Conservation (phyloP, 2,113 vertebrate species). For the Neolamprologus caudopunctatus region DNA sequence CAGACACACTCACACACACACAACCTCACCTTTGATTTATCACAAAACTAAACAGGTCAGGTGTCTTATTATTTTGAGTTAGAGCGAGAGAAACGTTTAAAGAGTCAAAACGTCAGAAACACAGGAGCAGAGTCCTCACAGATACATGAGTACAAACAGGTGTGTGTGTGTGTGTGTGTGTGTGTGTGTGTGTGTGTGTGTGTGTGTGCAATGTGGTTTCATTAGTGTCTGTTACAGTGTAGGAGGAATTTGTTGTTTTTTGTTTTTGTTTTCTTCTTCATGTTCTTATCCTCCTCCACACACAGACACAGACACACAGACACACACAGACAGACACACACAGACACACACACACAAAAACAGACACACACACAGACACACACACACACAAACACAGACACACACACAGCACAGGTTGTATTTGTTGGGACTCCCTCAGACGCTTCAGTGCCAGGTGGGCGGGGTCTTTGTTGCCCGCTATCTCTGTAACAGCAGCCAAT, state of each 20-base stretch:
- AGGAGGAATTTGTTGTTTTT: too few species aligned
- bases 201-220: too few species aligned
- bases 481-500: not conserved
- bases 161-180: not conserved
- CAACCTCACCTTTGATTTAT: fast-evolving
- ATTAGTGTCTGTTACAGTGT: too few species aligned
- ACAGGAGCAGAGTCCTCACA: not conserved
- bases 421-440: not conserved
- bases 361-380: fast-evolving
- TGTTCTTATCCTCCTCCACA: too few species aligned
- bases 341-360: fast-evolving
- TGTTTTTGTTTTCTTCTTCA: too few species aligned
- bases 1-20: not conserved
- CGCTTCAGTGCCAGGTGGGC: not conserved
- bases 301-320: fast-evolving
- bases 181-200: not conserved
- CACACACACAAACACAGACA: fast-evolving
- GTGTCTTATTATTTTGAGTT: not conserved
- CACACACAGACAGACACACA: fast-evolving
- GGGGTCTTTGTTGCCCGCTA: not conserved
- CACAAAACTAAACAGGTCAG: not conserved
- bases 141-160: not conserved
- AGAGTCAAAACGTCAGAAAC: not conserved
- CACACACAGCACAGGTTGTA: not conserved
- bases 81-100: not conserved